Evolutionary conservation across 37 sponge, comb jelly and placozoan species (phyloP).

Genomic region (Beroe forskalii): DNA sequence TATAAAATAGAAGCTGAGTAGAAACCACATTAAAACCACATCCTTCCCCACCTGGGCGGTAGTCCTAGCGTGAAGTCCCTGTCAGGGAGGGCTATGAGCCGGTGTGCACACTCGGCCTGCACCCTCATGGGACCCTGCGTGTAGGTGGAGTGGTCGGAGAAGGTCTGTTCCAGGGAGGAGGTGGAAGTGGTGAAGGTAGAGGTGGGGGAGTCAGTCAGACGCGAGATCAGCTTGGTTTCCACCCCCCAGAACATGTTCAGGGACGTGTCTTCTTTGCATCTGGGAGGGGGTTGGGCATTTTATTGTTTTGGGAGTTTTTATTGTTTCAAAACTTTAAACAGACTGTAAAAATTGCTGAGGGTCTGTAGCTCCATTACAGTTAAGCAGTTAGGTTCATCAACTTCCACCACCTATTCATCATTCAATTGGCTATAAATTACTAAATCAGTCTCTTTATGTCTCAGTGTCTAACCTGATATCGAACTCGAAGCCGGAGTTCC

Average conservation of each 20-base stretch:
- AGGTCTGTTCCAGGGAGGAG: neutral
- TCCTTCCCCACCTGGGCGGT: conserved; percentile 29
- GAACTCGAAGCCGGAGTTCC: conserved; percentile 17
- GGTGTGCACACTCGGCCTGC: neutral
- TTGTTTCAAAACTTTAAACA: neutral
- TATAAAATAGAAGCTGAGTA: too few species aligned
- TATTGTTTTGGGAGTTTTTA: neutral
- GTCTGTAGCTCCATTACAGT: too few species aligned
- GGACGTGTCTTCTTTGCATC: neutral
- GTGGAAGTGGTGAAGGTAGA: neutral
- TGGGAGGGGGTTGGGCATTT: neutral
- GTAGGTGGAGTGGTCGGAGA: conserved; percentile 4
- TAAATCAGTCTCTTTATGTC: neutral
- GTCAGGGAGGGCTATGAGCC: conserved; percentile 38
- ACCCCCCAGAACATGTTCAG: conserved; percentile 55
- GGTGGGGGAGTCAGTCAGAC: neutral
- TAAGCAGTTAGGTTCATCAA: too few species aligned
- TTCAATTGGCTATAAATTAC: too few species aligned
- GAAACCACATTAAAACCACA: too few species aligned
- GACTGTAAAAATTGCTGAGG: neutral
- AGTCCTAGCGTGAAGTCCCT: conserved; percentile 14
- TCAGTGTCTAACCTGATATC: conserved; percentile 47
- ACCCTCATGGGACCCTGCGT: conserved; percentile 40
- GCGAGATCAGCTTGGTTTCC: conserved; percentile 31
- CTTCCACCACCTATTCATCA: too few species aligned